These are phyloP conservation scores for Tenthredo livida DNA, from an alignment of 2,888 invertebrate genomes.

Conservation along the genomic window DNA sequence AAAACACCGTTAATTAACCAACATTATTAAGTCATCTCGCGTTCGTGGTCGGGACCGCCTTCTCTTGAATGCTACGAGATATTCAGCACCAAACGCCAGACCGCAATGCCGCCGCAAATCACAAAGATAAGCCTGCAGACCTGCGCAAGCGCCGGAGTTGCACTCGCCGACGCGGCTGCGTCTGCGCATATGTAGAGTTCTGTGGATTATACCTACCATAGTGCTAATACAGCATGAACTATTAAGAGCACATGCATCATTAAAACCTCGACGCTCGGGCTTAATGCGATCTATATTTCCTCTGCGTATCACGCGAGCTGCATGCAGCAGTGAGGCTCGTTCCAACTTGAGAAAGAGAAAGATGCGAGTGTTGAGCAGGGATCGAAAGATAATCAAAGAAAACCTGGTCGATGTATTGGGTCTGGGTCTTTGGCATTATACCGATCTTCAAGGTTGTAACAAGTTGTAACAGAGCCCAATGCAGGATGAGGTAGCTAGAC, in stretches of 20 bases:
- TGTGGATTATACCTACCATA: not conserved
- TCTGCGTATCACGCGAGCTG: not conserved
- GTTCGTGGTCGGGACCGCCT: conserved; percentile 30
- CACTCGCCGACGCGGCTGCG: not conserved
- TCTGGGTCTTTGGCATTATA: conserved; percentile 46
- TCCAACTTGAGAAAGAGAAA: not conserved
- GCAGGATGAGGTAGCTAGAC: conserved; percentile 51
- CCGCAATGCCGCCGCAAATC: conserved; percentile 28
- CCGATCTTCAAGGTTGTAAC: conserved; percentile 71
- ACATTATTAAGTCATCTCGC: conserved; percentile 49
- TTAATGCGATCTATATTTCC: conserved; percentile 41
- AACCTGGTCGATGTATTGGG: conserved; percentile 27
- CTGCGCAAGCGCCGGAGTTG: not conserved
- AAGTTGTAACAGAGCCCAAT: conserved; percentile 66
- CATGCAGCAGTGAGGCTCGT: not conserved
- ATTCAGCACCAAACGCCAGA: conserved; percentile 4
- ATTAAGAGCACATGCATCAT: conserved; percentile 44
- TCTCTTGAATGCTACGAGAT: conserved; percentile 13
- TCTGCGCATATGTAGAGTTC: not conserved
- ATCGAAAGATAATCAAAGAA: conserved; percentile 30
- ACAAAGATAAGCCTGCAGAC: not conserved
- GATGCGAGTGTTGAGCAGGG: not conserved
- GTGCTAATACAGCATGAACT: conserved; percentile 35
- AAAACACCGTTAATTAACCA: conserved; percentile 45
- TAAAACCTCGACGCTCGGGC: conserved; percentile 23